Evolutionary conservation across 1,140 invertebrate genomes (phyloP).

Genomic region (Manduca sexta): DNA sequence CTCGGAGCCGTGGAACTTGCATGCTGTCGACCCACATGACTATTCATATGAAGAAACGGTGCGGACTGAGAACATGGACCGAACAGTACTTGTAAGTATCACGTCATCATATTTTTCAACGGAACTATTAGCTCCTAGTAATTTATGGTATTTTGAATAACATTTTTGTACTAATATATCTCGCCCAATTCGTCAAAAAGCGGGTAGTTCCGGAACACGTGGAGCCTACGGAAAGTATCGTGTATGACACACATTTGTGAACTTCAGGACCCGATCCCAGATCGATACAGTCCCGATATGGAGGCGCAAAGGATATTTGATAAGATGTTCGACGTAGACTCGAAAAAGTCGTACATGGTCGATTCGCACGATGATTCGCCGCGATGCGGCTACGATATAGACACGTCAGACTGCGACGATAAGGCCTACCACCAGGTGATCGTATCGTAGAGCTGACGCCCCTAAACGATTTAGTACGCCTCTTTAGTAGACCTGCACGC

Average conservation of each 20-base stretch:
- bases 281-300: slow-evolving; percentile 71
- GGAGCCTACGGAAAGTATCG: slow-evolving; percentile 1
- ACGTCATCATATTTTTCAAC: not conserved
- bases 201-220: not conserved
- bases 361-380: slow-evolving; percentile 58
- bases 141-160: not conserved
- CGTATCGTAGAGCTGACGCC: slow-evolving; percentile 56
- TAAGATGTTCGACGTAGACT: slow-evolving; percentile 71
- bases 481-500: slow-evolving; percentile 67
- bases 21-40: slow-evolving; percentile 39
- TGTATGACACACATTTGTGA: slow-evolving; percentile 57
- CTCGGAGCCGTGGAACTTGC: slow-evolving; percentile 50
- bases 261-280: slow-evolving; percentile 68
- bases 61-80: slow-evolving; percentile 49
- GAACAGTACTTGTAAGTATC: slow-evolving; percentile 62
- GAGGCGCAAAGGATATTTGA: slow-evolving; percentile 71
- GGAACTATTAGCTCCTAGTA: not conserved
- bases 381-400: slow-evolving; percentile 66
- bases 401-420: slow-evolving; percentile 67
- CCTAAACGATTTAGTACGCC: slow-evolving; percentile 49
- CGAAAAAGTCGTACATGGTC: slow-evolving; percentile 62
- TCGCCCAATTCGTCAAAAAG: not conserved
- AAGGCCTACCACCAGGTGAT: slow-evolving; percentile 67
- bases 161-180: not conserved
- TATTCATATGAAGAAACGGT: slow-evolving; percentile 64